Evolutionary conservation across 2,888 invertebrate genomes (phyloP), one percentile per base, ranked within the genome.

Genomic region (Bruchidius siliquastri): DNA sequence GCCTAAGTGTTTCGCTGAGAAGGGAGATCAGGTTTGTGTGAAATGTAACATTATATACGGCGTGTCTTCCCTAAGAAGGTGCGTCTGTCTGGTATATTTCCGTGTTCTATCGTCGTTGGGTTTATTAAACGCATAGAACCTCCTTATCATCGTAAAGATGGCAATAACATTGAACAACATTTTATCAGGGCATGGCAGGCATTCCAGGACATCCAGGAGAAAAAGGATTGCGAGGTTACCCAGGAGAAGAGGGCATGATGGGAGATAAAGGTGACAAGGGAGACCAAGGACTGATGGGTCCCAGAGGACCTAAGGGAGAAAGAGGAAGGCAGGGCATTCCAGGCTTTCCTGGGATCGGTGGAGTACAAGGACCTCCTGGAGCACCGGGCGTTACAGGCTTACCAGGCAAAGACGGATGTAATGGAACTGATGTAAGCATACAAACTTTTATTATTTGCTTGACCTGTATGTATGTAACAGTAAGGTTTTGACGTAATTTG

Each of bases 321-420:
- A 88, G 92, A 81, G 97, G 97, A 70, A 93, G 92, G 86, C 91
- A 91, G 80, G 98, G 99, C 77, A 90, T 93, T 78, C 96, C 96
- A 76, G 98, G 98, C 74, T 94, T 93, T 85, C 91, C 94, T 4
- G 96, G 95, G 76, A 90, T 91, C 75, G 90, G 91, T 81, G 94
- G 94, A 71, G 88, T 92, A 76, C 93, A 92, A 21, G 94, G 94
- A 75, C 84, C 90, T 75, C 91, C 90, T 83, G 95, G 95, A 49
- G 89, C 89, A 73, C 80, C 90, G 0, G 95, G 97, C 71, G 82
- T 89, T 0, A 89, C 94, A n/a, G 97, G 97, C 80, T 88, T 91
- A 69, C 92, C 94, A 68, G 98, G 98, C 88, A 72, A 93, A 81
- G 97, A 98, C 84, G 99, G 98, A 13, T 99, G 98, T 84, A 98